Conservation (phyloP, 2,888 invertebrate genomes). For the Hedychridium roseum region DNA sequence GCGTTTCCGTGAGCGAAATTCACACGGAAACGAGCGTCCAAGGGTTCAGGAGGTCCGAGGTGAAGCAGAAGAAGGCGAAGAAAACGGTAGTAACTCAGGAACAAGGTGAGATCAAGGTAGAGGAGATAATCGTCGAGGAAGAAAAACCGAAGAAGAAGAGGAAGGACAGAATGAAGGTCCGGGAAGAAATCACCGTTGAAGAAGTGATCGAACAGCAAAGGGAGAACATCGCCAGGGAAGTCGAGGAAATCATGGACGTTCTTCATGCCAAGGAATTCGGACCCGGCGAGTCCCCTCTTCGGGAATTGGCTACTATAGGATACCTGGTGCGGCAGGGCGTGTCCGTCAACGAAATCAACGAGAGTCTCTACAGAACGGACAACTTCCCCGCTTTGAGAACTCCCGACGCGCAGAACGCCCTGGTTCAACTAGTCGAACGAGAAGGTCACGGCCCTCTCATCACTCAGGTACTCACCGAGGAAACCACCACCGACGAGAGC, state of each 20-base stretch:
- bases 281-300: slow-evolving; percentile 78
- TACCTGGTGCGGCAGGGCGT: slow-evolving; percentile 80
- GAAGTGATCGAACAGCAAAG: slow-evolving; percentile 69
- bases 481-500: slow-evolving; percentile 80
- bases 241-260: slow-evolving; percentile 77
- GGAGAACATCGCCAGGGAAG: slow-evolving; percentile 73
- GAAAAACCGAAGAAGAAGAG: slow-evolving; percentile 50
- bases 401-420: slow-evolving; percentile 84
- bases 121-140: slow-evolving; percentile 33
- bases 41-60: slow-evolving; percentile 58
- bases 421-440: slow-evolving; percentile 84
- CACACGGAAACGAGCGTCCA: slow-evolving; percentile 68
- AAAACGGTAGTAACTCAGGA: slow-evolving; percentile 34
- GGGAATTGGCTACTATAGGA: slow-evolving; percentile 85
- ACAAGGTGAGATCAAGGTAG: slow-evolving; percentile 40
- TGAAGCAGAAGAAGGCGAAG: slow-evolving; percentile 55
- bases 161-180: slow-evolving; percentile 60
- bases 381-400: slow-evolving; percentile 81
- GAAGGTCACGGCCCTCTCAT: slow-evolving; percentile 84
- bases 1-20: slow-evolving; percentile 69
- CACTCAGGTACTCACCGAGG: slow-evolving; percentile 82
- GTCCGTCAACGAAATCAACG: slow-evolving; percentile 77
- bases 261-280: slow-evolving; percentile 83
- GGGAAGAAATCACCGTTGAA: slow-evolving; percentile 67
- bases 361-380: slow-evolving; percentile 78